Evolutionary conservation across 2,888 invertebrate species (phyloP), one percentile per base, ranked within the genome.

Genomic region (Tetragonisca angustula): DNA sequence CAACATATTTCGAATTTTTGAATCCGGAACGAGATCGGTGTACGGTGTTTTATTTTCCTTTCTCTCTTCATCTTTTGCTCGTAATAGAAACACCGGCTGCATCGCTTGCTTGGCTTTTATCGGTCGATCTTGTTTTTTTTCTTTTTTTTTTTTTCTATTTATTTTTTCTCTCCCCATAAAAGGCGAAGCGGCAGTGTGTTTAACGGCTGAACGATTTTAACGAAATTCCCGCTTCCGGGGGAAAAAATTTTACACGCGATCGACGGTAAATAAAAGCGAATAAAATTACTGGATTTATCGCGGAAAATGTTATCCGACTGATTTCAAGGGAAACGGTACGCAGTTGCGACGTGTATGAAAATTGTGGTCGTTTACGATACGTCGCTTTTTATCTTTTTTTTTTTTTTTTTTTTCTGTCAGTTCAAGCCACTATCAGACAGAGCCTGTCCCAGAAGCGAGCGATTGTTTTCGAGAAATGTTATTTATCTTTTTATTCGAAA

Each of bases 251-350:
- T 52, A 17, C 36, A 5, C 6, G 27, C 36, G 17, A 43, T 76
- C 11, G 75, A 64, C 43, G 24, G 64, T 19, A 27, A 9, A 32
- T 61, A 19, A 0, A 61, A 61, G 9, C 49, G 65, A 61, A 75
- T 64, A 64, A 4, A 59, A 70, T 56, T 52, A 32, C 62, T 73
- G 62, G 69, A 24, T 64, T 80, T 65, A 70, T 64, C 17, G 24
- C 76, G 56, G 80, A 74, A 82, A 82, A 76, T 68, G 71, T 84
- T 56, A 70, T 61, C 65, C 59, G 67, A 52, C 52, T 49, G 73
- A 67, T 32, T 59, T 70, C 71, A 24, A 27, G 36, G 43, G 70
- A 36, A 49, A 21, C 52, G 68, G 71, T 86, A 84, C 78, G 76
- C 77, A 70, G 62, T 64, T 0, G 78, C 76, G 56, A 78, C 76